These are phyloP conservation scores for Actenoides hombroni DNA, from an alignment of 2,113 vertebrate species.

Conservation along the genomic window DNA sequence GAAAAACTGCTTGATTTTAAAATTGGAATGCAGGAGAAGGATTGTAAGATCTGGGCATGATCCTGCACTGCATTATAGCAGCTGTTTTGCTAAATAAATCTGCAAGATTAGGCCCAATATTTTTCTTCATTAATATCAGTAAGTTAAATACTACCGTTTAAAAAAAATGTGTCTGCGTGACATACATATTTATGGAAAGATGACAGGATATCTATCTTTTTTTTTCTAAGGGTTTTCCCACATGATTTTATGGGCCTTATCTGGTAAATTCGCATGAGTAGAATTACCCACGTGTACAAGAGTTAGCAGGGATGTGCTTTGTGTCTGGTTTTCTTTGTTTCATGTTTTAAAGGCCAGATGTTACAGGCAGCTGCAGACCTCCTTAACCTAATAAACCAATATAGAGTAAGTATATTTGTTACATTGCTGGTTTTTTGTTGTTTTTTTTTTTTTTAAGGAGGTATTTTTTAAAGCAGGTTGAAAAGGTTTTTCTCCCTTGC, in stretches of 20 bases:
- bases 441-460: background rate
- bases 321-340: background rate
- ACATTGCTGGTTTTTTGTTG: background rate
- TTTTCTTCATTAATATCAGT: background rate
- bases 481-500: background rate
- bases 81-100: background rate
- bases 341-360: background rate
- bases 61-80: background rate
- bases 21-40: background rate
- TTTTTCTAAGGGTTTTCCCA: background rate
- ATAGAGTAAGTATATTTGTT: background rate
- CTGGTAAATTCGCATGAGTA: background rate
- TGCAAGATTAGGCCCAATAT: background rate
- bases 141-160: background rate
- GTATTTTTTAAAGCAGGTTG: background rate
- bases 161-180: background rate
- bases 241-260: background rate
- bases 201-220: background rate
- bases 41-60: background rate
- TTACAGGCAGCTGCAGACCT: background rate
- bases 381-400: background rate
- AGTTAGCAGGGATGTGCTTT: background rate
- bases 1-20: slow-evolving; percentile 41
- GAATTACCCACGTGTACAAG: background rate
- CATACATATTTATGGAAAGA: background rate